These are phyloP conservation scores for Eristalis intricaria DNA, from an alignment of 2,888 invertebrate species.

Conservation along the genomic window DNA sequence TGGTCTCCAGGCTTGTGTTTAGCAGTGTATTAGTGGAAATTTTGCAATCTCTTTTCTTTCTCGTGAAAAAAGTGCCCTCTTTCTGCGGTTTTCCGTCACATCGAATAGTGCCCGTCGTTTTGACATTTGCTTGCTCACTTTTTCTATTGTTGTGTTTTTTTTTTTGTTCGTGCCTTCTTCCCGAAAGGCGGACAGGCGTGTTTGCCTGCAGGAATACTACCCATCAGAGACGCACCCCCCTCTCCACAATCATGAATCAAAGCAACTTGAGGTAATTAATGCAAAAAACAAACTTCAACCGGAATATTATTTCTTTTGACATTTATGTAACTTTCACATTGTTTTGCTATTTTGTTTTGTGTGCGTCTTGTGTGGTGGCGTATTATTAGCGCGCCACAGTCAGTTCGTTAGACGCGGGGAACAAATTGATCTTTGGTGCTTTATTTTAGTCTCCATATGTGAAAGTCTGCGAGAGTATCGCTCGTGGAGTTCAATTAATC, in stretches of 20 bases:
- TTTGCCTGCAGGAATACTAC: not conserved
- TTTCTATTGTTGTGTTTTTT: not conserved
- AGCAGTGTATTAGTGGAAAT: not conserved
- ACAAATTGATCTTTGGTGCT: slow-evolving; percentile 21
- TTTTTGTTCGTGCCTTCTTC: not conserved
- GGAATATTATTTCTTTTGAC: slow-evolving; percentile 15
- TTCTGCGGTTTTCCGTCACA: slow-evolving; percentile 13
- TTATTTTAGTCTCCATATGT: slow-evolving; percentile 39
- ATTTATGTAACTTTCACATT: slow-evolving; percentile 68
- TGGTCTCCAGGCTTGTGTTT: not conserved
- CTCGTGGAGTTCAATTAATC: slow-evolving; percentile 25
- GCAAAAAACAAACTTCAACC: slow-evolving; percentile 9
- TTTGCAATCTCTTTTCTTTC: slow-evolving; percentile 8
- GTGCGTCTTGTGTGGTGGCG: not conserved
- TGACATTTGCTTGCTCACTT: slow-evolving; percentile 34
- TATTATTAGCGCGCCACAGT: slow-evolving; percentile 49
- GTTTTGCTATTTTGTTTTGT: slow-evolving; percentile 13
- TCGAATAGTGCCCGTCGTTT: slow-evolving; percentile 7
- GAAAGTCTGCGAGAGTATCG: slow-evolving; percentile 21
- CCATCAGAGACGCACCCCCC: not conserved
- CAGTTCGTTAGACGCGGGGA: slow-evolving; percentile 21
- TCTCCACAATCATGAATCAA: slow-evolving; percentile 19
- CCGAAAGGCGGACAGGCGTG: not conserved
- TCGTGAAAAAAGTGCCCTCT: not conserved
- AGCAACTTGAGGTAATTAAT: slow-evolving; percentile 63